A percentile compares a stretch with the other conserved stretches of the same genome.
Evolutionary conservation across 2,113 vertebrate species (phyloP).

Genomic region (Symphodus melops): DNA sequence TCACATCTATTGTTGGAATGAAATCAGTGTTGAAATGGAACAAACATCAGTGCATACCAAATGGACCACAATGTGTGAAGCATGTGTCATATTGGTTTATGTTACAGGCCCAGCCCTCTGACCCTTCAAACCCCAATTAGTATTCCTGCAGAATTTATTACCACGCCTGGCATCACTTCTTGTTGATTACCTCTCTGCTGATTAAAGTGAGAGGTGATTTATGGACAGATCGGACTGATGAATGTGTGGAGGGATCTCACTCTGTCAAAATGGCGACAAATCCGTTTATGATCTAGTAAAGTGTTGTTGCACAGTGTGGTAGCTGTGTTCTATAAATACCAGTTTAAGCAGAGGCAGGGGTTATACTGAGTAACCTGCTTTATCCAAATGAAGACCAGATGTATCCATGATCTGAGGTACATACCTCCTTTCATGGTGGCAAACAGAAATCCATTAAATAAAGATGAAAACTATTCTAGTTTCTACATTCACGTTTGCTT

Average conservation of each 20-base stretch:
- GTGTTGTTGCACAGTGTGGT: slow-evolving; percentile 3
- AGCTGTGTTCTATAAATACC: slow-evolving; percentile 8
- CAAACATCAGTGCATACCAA: slow-evolving; percentile 7
- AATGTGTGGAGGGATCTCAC: slow-evolving; percentile 7
- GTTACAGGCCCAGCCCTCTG: slow-evolving; percentile 51
- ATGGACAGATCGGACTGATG: slow-evolving; percentile 55
- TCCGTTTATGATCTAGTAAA: not conserved
- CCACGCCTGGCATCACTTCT: slow-evolving; percentile 60
- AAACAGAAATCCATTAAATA: not conserved
- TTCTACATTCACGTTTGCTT: too few species aligned
- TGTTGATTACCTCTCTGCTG: slow-evolving; percentile 71
- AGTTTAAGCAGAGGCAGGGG: slow-evolving; percentile 20
- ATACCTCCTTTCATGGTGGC: too few species aligned
- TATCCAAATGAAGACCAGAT: not conserved
- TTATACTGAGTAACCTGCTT: not conserved
- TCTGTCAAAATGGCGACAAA: slow-evolving; percentile 28
- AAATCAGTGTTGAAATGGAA: not conserved
- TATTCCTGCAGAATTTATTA: slow-evolving; percentile 66
- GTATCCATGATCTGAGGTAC: not conserved
- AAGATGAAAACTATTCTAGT: not conserved
- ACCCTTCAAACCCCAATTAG: slow-evolving; percentile 72
- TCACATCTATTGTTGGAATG: slow-evolving; percentile 7
- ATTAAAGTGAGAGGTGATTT: slow-evolving; percentile 66
- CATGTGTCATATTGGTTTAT: slow-evolving; percentile 62
- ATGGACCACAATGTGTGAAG: slow-evolving; percentile 21